phyloP scores from a whole-genome alignment of 2,113 vertebrate genomes.

The Triplophysa siluroides region DNA sequence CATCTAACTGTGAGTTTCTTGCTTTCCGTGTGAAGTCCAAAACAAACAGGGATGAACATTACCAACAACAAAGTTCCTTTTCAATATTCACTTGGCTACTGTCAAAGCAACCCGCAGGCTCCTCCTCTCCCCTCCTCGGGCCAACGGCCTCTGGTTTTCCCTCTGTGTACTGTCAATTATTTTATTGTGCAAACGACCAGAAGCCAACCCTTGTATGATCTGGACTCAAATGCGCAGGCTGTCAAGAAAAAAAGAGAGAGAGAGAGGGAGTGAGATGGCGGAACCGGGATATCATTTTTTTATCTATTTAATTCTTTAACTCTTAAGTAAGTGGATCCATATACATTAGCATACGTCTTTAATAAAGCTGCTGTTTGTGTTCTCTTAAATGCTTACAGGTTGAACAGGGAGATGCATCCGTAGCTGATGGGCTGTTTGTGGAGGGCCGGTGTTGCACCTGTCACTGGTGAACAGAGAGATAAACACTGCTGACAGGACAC shows the following conservation, averaged over 20 bases:
- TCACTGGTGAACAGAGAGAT: slow-evolving; percentile 5
- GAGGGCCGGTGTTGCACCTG: slow-evolving; percentile 7
- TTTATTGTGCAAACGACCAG: slow-evolving; percentile 51
- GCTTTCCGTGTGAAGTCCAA: slow-evolving; percentile 62
- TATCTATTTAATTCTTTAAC: neutral
- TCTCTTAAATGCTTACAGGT: neutral
- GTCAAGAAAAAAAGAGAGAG: neutral
- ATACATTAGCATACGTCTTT: neutral
- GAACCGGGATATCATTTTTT: neutral
- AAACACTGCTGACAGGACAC: slow-evolving; percentile 4
- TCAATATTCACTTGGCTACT: slow-evolving; percentile 46
- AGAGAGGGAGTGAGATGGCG: neutral
- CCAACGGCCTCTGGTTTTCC: slow-evolving; percentile 44
- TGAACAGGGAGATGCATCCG: neutral
- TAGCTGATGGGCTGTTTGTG: neutral
- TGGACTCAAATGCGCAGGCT: slow-evolving; percentile 33
- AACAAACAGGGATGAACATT: slow-evolving; percentile 59
- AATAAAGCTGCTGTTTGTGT: neutral
- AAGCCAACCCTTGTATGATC: slow-evolving; percentile 24
- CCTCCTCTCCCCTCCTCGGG: slow-evolving; percentile 8
- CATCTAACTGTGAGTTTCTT: slow-evolving; percentile 61
- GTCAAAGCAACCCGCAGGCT: slow-evolving; percentile 25
- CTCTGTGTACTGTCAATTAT: slow-evolving; percentile 39
- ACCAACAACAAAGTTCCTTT: slow-evolving; percentile 54
- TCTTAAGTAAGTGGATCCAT: slow-evolving; percentile 1